Conservation (phyloP, 1,140 invertebrate species). For the Teleopsis dalmanni region DNA sequence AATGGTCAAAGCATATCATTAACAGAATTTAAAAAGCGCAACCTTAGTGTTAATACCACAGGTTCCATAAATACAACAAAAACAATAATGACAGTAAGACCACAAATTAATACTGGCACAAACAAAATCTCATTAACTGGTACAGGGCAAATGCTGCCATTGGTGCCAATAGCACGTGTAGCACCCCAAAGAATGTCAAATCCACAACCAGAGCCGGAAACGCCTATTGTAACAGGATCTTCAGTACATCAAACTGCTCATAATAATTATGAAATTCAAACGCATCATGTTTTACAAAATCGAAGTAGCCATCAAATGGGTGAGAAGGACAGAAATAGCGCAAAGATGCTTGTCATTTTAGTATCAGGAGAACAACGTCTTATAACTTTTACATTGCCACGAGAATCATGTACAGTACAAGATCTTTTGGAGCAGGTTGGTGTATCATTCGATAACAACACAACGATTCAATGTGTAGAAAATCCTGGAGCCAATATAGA, state of each 20-base stretch:
- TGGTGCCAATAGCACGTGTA: constrained; percentile 14
- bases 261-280: constrained; percentile 41
- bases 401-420: constrained; percentile 69
- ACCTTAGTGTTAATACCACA: constrained; percentile 15
- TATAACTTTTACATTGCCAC: constrained; percentile 69
- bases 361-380: constrained; percentile 65
- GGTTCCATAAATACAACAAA: constrained; percentile 11
- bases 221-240: constrained; percentile 14
- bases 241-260: constrained; percentile 37
- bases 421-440: constrained; percentile 66
- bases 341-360: constrained; percentile 67
- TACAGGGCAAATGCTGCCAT: constrained; percentile 2
- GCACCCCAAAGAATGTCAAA: constrained; percentile 16
- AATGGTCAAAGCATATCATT: constrained; percentile 31
- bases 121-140: constrained; percentile 7
- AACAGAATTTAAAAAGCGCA: constrained; percentile 33
- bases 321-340: constrained; percentile 50
- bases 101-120: not conserved
- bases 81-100: constrained; percentile 9
- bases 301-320: constrained; percentile 29
- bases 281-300: constrained; percentile 39
- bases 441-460: constrained; percentile 56
- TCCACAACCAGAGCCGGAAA: constrained; percentile 8
- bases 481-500: constrained; percentile 63
- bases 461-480: constrained; percentile 60